Conservation (phyloP, 2,888 invertebrate genomes). For the Willowsia nigromaculata region DNA sequence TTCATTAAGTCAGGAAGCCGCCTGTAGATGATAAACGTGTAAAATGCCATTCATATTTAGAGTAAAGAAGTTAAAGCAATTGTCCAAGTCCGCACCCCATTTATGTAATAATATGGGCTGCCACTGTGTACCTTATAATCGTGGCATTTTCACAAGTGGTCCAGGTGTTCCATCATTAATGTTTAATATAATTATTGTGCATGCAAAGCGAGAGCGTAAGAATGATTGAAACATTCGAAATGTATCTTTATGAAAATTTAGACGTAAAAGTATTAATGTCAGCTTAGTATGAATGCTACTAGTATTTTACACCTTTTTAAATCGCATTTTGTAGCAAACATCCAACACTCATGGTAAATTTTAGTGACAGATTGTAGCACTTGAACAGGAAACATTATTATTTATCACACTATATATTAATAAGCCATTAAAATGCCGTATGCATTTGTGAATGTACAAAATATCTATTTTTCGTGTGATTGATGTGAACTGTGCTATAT, state of each 20-base stretch:
- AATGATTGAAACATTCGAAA: background rate
- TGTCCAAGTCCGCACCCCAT: background rate
- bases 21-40: conserved; percentile 48
- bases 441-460: conserved; percentile 7
- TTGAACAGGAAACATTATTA: background rate
- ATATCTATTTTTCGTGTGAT: background rate
- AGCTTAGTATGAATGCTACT: background rate
- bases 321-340: background rate
- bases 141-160: background rate
- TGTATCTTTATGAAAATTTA: background rate
- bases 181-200: background rate
- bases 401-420: background rate
- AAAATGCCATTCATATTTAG: conserved; percentile 46
- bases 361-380: background rate
- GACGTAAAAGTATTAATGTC: background rate
- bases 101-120: background rate
- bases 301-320: conserved; percentile 10
- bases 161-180: background rate
- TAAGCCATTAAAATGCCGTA: background rate
- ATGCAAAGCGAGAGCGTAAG: no score
- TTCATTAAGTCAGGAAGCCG: conserved; percentile 68
- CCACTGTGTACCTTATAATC: background rate
- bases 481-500: background rate
- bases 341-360: background rate
- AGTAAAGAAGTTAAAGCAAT: background rate